Evolutionary conservation across 2,888 invertebrate species (phyloP).

Genomic region (Leptinotarsa rubiginosa): DNA sequence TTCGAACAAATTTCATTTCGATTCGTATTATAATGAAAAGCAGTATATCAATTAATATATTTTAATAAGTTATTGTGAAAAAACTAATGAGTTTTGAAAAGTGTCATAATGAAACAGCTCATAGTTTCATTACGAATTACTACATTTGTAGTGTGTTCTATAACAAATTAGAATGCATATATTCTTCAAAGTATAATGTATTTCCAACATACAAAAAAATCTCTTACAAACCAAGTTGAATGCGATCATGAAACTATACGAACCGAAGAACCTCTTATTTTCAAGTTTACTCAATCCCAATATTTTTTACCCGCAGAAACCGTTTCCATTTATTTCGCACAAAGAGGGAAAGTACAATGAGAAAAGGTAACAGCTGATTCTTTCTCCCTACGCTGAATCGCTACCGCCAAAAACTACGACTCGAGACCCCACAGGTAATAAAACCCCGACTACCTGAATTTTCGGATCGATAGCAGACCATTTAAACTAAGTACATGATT

Average conservation of each 20-base stretch:
- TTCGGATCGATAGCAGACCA: constrained; percentile 23
- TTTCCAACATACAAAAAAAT: too few species aligned
- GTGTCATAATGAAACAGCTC: too few species aligned
- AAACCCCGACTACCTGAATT: constrained; percentile 20
- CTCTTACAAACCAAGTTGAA: too few species aligned
- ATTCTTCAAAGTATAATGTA: too few species aligned
- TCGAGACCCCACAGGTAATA: constrained; percentile 15
- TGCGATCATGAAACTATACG: too few species aligned
- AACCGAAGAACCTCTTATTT: too few species aligned
- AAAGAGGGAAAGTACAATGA: constrained; percentile 7
- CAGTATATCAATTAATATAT: background rate
- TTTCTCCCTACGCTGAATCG: background rate
- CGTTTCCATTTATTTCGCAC: background rate
- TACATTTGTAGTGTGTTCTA: too few species aligned
- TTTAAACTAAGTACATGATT: constrained; percentile 13
- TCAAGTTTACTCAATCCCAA: background rate
- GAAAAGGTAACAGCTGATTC: background rate
- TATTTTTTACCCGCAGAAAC: background rate
- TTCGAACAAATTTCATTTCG: background rate
- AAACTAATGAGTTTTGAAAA: too few species aligned
- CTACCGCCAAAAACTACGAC: constrained; percentile 5
- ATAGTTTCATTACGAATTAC: too few species aligned
- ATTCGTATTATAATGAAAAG: background rate
- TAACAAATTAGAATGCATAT: too few species aligned
- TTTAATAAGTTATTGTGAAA: too few species aligned